Evolutionary conservation across 2,113 vertebrate species (phyloP).

Genomic region (Balaenoptera acutorostrata): DNA sequence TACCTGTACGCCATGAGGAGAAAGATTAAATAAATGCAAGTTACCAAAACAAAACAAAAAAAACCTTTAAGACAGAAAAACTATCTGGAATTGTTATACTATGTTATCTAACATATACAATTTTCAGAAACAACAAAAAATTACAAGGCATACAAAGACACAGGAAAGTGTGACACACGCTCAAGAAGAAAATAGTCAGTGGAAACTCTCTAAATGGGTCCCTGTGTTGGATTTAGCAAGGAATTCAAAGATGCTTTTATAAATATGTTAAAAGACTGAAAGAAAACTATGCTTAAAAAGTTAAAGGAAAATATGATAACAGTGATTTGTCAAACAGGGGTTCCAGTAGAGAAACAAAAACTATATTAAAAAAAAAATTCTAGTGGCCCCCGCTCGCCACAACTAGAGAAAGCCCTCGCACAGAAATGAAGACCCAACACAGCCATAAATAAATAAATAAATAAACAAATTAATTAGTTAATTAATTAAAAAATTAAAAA

Average conservation of each 20-base stretch:
- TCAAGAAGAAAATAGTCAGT: background rate
- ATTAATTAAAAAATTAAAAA: too few relatives aligned
- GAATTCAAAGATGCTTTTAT: background rate
- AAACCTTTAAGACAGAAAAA: background rate
- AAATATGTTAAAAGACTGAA: background rate
- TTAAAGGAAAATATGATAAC: background rate
- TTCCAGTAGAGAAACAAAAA: background rate
- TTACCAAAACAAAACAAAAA: background rate
- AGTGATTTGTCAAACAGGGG: background rate
- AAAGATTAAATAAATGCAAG: background rate
- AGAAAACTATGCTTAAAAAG: background rate
- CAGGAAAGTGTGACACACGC: background rate
- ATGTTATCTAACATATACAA: background rate
- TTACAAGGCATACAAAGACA: background rate
- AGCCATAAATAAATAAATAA: too few relatives aligned
- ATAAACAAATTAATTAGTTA: too few relatives aligned
- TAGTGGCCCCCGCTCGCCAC: too few relatives aligned
- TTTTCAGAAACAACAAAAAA: background rate
- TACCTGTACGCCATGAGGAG: accelerated
- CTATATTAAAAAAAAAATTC: background rate
- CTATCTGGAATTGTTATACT: background rate
- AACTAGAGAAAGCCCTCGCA: too few relatives aligned
- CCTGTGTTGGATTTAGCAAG: background rate
- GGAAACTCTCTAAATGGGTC: background rate
- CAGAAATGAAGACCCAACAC: too few relatives aligned